Evolutionary conservation across 1,140 invertebrate species (phyloP).

Genomic region (Formica selysi): DNA sequence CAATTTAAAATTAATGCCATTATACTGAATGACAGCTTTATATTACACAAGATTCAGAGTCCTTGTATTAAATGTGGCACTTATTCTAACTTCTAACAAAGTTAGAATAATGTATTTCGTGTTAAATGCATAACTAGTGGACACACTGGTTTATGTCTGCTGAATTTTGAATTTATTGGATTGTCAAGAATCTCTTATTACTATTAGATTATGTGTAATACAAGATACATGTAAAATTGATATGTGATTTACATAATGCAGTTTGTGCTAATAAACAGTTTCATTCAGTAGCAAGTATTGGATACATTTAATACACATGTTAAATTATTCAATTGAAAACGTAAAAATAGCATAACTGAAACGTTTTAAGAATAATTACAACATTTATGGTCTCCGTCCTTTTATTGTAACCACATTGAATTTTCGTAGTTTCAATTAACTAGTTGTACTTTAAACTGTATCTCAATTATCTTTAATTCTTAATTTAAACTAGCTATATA

Average conservation of each 20-base stretch:
- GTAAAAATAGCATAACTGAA: conserved; percentile 9
- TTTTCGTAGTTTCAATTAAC: no score
- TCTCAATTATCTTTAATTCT: neutral
- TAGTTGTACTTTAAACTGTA: neutral
- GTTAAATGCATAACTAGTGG: neutral
- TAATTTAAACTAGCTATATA: neutral
- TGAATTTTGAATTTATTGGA: conserved; percentile 3
- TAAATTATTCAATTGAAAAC: neutral
- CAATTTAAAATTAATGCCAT: neutral
- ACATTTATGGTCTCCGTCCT: neutral
- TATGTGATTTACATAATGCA: neutral
- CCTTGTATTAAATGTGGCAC: neutral
- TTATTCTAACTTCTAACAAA: neutral
- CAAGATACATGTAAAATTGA: conserved; percentile 8
- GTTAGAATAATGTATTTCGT: neutral
- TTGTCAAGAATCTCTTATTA: conserved; percentile 20
- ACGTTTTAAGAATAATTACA: neutral
- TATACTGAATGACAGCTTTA: conserved; percentile 15
- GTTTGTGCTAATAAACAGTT: neutral
- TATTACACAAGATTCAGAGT: neutral
- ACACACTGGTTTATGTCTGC: neutral
- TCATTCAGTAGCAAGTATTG: neutral
- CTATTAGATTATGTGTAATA: neutral
- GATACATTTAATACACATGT: neutral
- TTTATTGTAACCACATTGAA: neutral